Percentiles rank a stretch among this genome's conserved stretches.
These are phyloP conservation scores for Nyctalus aviator DNA, from an alignment of 2,797 vertebrate species.

Conservation along the genomic window DNA sequence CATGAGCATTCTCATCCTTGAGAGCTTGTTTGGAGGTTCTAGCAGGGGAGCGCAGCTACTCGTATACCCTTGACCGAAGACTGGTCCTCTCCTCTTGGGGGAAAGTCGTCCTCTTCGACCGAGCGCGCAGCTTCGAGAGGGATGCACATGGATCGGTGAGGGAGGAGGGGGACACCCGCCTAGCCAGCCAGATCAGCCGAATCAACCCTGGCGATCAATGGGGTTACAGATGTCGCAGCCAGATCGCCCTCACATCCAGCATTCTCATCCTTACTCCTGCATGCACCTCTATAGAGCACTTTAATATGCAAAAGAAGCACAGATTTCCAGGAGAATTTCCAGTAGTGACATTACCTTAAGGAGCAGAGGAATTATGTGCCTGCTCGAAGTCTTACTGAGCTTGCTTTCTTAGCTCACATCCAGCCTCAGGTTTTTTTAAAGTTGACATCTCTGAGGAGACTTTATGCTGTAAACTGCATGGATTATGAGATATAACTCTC, in stretches of 20 bases:
- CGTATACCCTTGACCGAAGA: too few relatives aligned
- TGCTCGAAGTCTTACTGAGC: neutral
- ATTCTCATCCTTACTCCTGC: neutral
- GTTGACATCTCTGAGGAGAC: neutral
- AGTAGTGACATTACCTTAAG: neutral
- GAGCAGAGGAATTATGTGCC: neutral
- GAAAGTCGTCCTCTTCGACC: too few relatives aligned
- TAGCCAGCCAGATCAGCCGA: too few relatives aligned
- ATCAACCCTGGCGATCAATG: too few relatives aligned
- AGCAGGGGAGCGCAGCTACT: too few relatives aligned
- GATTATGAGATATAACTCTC: neutral
- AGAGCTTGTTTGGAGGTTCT: too few relatives aligned
- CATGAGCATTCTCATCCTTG: neutral
- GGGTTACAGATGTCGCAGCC: too few relatives aligned
- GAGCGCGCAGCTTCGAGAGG: too few relatives aligned
- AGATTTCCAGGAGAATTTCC: neutral
- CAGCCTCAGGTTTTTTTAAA: neutral
- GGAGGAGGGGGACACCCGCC: too few relatives aligned
- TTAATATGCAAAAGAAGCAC: neutral
- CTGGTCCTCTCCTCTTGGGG: too few relatives aligned
- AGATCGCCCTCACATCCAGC: too few relatives aligned
- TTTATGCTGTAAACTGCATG: neutral
- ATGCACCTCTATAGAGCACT: neutral
- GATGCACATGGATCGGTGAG: too few relatives aligned
- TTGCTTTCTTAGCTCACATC: neutral